Conservation (phyloP, 2,113 vertebrate species). For the Melanocharis versteri region DNA sequence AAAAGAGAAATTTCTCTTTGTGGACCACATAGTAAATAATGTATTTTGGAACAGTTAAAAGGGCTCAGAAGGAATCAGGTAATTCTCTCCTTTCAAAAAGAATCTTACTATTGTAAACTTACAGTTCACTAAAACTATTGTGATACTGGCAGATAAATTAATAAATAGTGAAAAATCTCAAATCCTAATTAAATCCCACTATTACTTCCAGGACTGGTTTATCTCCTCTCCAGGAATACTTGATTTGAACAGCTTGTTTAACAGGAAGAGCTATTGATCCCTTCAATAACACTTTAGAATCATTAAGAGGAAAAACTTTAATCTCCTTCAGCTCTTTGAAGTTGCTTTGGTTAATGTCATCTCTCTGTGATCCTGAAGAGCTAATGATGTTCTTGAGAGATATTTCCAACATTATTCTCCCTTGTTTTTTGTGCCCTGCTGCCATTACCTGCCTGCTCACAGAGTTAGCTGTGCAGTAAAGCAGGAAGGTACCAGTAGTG, state of each 20-base stretch:
- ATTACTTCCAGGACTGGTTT: conserved; percentile 8
- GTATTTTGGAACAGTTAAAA: not conserved
- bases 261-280: conserved; percentile 25
- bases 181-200: conserved; percentile 27
- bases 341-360: not conserved
- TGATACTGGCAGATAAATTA: not conserved
- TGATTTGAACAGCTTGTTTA: conserved; percentile 19
- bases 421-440: not conserved
- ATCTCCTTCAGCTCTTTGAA: conserved; percentile 37
- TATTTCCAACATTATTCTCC: not conserved
- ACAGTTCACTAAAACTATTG: not conserved
- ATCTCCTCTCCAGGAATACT: conserved; percentile 17
- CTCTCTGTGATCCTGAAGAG: not conserved
- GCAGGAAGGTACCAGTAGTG: not conserved
- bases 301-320: conserved; percentile 17
- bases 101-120: not conserved
- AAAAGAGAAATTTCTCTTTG: not conserved
- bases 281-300: conserved; percentile 32
- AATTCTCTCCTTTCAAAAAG: not conserved
- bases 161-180: not conserved
- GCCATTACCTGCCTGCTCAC: not conserved
- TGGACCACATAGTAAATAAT: not conserved
- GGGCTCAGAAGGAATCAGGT: not conserved
- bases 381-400: not conserved
- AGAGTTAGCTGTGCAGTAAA: not conserved